phyloP scores from a whole-genome alignment of 2,797 vertebrate species.

The Bradypodion ventrale region DNA sequence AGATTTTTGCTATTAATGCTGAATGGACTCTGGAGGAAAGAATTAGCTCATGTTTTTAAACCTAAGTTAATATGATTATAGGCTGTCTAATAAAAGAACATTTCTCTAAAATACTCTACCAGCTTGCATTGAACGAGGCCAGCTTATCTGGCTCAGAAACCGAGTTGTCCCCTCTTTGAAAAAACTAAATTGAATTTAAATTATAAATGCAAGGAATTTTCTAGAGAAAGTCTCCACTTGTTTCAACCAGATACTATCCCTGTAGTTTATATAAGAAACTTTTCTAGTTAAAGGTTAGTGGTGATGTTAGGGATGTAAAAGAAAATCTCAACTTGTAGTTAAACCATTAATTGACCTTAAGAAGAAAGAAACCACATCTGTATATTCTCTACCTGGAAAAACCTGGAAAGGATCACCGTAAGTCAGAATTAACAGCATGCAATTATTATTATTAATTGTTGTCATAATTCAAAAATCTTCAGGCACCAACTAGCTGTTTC shows the following conservation, averaged over 20 bases:
- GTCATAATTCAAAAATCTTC: too few relatives aligned
- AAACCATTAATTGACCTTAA: not conserved
- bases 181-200: constrained; percentile 71
- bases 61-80: constrained; percentile 84
- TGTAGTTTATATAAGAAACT: constrained; percentile 20
- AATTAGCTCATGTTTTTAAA: constrained; percentile 77
- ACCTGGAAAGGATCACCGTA: too few relatives aligned
- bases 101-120: constrained; percentile 70
- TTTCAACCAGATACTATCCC: not conserved
- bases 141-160: constrained; percentile 63
- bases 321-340: not conserved
- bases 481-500: too few relatives aligned
- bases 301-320: constrained; percentile 13
- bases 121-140: constrained; percentile 73
- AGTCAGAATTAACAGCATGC: too few relatives aligned
- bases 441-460: too few relatives aligned
- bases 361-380: too few relatives aligned
- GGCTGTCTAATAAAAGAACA: constrained; percentile 70
- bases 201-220: constrained; percentile 46
- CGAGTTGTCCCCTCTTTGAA: constrained; percentile 52
- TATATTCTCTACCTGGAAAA: too few relatives aligned
- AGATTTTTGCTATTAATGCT: constrained; percentile 83
- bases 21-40: constrained; percentile 67
- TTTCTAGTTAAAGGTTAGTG: constrained; percentile 35
- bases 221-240: not conserved